Percentiles rank a stretch among this genome's conserved stretches.
Conservation (phyloP, 30 jellyfish, hydroid and myxozoan species). For the Aurelia aurita complex sp. Pacific region DNA sequence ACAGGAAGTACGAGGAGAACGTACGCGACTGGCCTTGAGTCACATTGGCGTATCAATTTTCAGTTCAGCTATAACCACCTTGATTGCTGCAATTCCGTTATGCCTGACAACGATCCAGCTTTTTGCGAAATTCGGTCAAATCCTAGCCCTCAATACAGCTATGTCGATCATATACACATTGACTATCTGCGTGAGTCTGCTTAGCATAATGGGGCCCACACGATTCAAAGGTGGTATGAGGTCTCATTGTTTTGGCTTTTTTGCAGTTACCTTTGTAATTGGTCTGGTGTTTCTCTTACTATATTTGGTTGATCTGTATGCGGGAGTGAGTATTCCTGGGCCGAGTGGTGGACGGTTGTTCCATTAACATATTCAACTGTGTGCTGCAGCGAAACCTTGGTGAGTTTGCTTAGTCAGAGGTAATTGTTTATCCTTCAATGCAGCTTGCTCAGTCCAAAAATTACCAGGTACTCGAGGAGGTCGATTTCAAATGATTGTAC, state of each 20-base stretch:
- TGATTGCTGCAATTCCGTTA: constrained; percentile 71
- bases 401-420: no score
- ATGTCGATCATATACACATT: constrained; percentile 64
- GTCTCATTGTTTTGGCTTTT: constrained; percentile 30
- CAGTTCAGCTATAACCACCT: constrained; percentile 71
- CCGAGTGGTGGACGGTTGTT: constrained; percentile 69
- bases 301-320: constrained; percentile 43
- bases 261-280: constrained; percentile 15
- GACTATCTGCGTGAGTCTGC: constrained; percentile 73
- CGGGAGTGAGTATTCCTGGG: constrained; percentile 49
- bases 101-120: constrained; percentile 62
- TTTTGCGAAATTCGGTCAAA: constrained; percentile 70
- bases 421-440: no score
- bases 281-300: constrained; percentile 32
- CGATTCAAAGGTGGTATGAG: constrained; percentile 51
- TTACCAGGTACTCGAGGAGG: no score
- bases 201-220: constrained; percentile 67
- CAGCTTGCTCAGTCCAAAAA: no score
- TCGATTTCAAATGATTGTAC: no score
- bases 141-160: constrained; percentile 67
- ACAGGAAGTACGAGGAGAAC: constrained; percentile 63
- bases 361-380: neutral
- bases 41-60: constrained; percentile 76
- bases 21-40: constrained; percentile 48
- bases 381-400: no score